Conservation (phyloP, 2,797 vertebrate species). For the Pantherophis alleghaniensis region DNA sequence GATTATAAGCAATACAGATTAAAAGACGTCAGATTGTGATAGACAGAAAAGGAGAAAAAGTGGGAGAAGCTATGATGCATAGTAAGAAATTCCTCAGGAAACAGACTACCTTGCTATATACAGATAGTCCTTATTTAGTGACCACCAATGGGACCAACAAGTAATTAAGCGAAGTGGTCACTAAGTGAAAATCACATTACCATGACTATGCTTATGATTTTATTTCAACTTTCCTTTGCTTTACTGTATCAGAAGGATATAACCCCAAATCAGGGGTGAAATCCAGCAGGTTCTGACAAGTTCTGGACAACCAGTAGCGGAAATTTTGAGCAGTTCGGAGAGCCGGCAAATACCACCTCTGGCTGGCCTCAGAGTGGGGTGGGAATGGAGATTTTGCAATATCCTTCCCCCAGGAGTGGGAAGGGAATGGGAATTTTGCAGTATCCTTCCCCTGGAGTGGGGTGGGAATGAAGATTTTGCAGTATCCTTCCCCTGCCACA, state of each 20-base stretch:
- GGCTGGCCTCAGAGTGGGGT: too few species aligned
- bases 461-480: too few species aligned
- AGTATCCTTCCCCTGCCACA: too few species aligned
- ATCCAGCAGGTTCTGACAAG: too few species aligned
- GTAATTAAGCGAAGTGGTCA: not conserved
- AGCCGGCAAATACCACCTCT: too few species aligned
- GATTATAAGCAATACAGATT: not conserved
- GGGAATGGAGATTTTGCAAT: too few species aligned
- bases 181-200: not conserved
- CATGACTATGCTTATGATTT: not conserved
- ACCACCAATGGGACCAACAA: not conserved
- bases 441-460: too few species aligned
- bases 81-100: not conserved
- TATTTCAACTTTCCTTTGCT: not conserved
- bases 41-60: not conserved
- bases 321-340: too few species aligned
- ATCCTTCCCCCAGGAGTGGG: too few species aligned
- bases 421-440: too few species aligned
- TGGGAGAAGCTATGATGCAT: not conserved
- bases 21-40: not conserved
- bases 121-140: not conserved
- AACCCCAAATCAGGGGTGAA: not conserved
- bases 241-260: not conserved
- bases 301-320: too few species aligned
- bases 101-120: not conserved